Evolutionary conservation across 2,797 vertebrate genomes (phyloP).

Genomic region (Alosa sapidissima): DNA sequence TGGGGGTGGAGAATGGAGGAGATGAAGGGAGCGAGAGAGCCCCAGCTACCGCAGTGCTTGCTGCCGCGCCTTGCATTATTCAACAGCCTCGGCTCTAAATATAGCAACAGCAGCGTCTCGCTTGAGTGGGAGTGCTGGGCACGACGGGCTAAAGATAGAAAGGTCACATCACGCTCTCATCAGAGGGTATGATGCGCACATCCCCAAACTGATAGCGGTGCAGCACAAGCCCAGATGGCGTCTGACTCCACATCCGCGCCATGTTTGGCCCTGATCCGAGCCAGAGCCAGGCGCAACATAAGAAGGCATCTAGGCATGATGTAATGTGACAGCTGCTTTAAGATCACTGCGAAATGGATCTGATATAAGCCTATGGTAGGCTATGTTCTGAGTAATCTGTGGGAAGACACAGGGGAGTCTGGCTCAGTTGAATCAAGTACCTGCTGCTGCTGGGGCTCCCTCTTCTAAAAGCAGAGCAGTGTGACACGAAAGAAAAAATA

Average conservation of each 20-base stretch:
- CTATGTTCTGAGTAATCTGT: not conserved
- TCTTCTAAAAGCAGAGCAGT: constrained; percentile 45
- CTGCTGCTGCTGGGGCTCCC: constrained; percentile 29
- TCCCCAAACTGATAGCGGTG: not conserved
- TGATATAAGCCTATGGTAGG: not conserved
- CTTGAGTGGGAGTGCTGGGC: constrained; percentile 49
- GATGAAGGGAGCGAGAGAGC: constrained; percentile 14
- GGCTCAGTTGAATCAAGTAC: not conserved
- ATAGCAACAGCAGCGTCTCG: constrained; percentile 64
- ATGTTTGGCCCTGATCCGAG: not conserved
- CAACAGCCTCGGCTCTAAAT: constrained; percentile 69
- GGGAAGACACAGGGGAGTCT: not conserved
- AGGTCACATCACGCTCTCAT: constrained; percentile 59
- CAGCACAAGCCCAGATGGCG: not conserved
- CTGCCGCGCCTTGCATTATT: constrained; percentile 68
- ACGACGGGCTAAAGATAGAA: constrained; percentile 71
- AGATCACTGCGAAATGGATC: not conserved
- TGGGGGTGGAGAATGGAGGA: not conserved
- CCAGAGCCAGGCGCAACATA: too few relatives aligned
- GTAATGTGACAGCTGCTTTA: not conserved
- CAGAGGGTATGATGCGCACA: not conserved
- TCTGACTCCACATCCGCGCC: not conserved
- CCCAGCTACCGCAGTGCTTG: not conserved
- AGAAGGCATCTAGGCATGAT: not conserved
- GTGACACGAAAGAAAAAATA: constrained; percentile 28